Percentiles rank a stretch among this genome's conserved stretches.
These are phyloP conservation scores for Nothobranchius kuhntae DNA, from an alignment of 2,113 vertebrate genomes.

Conservation along the genomic window DNA sequence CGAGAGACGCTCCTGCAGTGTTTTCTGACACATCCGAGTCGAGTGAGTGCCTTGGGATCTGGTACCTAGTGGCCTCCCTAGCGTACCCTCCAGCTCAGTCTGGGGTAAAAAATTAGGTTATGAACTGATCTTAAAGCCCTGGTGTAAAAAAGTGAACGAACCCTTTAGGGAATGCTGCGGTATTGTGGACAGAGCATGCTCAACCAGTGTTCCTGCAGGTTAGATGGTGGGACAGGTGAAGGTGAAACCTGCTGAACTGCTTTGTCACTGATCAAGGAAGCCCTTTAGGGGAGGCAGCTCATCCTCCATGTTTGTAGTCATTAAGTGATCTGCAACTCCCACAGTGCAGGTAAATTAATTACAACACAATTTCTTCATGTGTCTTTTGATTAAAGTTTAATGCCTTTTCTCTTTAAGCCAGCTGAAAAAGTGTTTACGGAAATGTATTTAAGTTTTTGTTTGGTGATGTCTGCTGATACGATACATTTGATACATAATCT, in stretches of 20 bases:
- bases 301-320: conserved; percentile 34
- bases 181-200: conserved; percentile 20
- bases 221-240: conserved; percentile 43
- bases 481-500: too few relatives aligned
- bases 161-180: conserved; percentile 52
- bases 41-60: conserved; percentile 10
- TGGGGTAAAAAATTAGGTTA: conserved; percentile 10
- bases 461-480: background rate
- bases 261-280: conserved; percentile 72
- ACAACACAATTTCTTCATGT: background rate
- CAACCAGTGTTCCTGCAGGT: conserved; percentile 17
- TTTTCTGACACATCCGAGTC: conserved; percentile 57
- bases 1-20: conserved; percentile 17
- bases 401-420: background rate
- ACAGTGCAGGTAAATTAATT: conserved; percentile 12
- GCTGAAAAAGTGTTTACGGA: too few relatives aligned
- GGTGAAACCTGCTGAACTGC: conserved; percentile 75
- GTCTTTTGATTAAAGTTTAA: background rate
- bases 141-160: conserved; percentile 56
- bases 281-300: conserved; percentile 29
- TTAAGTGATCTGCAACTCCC: conserved; percentile 20
- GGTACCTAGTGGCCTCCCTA: conserved; percentile 19
- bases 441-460: conserved; percentile 24
- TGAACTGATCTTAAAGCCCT: conserved; percentile 25
- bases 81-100: too few relatives aligned